phyloP scores from a whole-genome alignment of 2,888 invertebrate species.

The Xanthorhoe spadicearia region DNA sequence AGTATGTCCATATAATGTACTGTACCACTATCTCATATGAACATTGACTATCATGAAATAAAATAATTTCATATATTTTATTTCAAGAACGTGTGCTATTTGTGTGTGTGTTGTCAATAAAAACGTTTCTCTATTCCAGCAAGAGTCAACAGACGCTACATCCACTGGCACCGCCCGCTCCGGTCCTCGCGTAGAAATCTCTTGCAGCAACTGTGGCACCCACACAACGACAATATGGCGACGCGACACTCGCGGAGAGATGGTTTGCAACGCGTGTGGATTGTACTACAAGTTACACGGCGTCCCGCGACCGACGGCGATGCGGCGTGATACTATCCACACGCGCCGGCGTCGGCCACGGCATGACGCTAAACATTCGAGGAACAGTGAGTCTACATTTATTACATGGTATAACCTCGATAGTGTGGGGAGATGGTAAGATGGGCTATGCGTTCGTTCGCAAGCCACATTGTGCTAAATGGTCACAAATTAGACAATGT shows the following conservation, averaged over 20 bases:
- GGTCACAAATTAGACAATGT: too few relatives aligned
- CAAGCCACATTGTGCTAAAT: neutral
- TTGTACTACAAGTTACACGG: conserved; percentile 98
- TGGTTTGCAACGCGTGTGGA: conserved; percentile 99
- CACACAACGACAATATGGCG: conserved; percentile 99
- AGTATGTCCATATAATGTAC: too few relatives aligned
- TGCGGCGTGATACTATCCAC: conserved; percentile 98
- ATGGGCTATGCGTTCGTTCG: neutral
- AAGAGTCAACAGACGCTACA: conserved; percentile 53
- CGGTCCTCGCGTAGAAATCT: conserved; percentile 89
- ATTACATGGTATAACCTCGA: neutral
- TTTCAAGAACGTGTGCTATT: too few relatives aligned
- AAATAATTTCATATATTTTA: too few relatives aligned
- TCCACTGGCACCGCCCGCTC: conserved; percentile 36
- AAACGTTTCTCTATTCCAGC: conserved; percentile 39
- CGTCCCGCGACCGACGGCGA: conserved; percentile 95
- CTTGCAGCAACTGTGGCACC: conserved; percentile 99
- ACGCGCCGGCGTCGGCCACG: conserved; percentile 95
- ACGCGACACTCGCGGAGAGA: conserved; percentile 97
- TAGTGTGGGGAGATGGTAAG: neutral
- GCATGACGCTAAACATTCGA: conserved; percentile 85
- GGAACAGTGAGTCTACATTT: conserved; percentile 74
- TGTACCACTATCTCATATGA: too few relatives aligned
- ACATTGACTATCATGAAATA: too few relatives aligned
- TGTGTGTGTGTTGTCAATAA: too few relatives aligned